Percentiles rank a stretch among this genome's conserved stretches.
Conservation (phyloP, 1,140 invertebrate genomes). For the Spodoptera frugiperda region DNA sequence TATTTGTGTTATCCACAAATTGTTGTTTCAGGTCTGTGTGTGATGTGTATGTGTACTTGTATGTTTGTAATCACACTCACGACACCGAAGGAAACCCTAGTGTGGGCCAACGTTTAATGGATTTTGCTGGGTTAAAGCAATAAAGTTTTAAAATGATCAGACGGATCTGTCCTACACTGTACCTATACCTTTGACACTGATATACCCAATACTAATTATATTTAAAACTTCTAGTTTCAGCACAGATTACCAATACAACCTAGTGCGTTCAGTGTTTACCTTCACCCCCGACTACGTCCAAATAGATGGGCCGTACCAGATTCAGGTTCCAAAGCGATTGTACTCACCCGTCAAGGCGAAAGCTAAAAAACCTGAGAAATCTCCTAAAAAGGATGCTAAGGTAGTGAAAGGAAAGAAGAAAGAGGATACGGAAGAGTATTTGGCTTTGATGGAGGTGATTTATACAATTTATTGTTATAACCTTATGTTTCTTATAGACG, state of each 20-base stretch:
- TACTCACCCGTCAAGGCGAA: slow-evolving; percentile 64
- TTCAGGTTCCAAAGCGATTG: slow-evolving; percentile 68
- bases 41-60: no score
- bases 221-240: slow-evolving; percentile 67
- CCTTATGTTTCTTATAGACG: no score
- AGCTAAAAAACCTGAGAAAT: slow-evolving; percentile 58
- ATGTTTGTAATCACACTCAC: no score
- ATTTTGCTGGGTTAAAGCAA: no score
- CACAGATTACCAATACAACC: slow-evolving; percentile 76
- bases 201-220: no score
- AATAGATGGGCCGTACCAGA: slow-evolving; percentile 68
- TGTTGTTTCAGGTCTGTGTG: no score
- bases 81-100: no score
- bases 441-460: slow-evolving; percentile 68
- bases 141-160: no score
- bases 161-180: no score
- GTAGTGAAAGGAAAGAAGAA: slow-evolving; percentile 69
- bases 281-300: slow-evolving; percentile 68
- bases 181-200: no score
- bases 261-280: slow-evolving; percentile 75
- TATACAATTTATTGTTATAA: neutral
- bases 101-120: no score
- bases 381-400: slow-evolving; percentile 64
- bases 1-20: no score
- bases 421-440: slow-evolving; percentile 73